Conservation (phyloP, 2,797 vertebrate genomes). For the Pitangus sulphuratus region DNA sequence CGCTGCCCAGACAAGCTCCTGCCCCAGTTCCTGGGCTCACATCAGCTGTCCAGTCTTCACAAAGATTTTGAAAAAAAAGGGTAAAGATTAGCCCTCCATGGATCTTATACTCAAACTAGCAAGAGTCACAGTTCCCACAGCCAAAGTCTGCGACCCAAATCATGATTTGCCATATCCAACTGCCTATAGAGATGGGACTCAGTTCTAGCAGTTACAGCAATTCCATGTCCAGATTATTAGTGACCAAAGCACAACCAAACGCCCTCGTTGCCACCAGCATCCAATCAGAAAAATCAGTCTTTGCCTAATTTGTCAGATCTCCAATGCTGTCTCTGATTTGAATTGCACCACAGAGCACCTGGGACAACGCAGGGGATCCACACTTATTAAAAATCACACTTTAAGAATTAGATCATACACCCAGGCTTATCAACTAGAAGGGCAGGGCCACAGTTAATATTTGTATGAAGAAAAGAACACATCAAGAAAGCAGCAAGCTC, state of each 20-base stretch:
- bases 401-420: background rate
- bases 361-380: background rate
- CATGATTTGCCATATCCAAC: background rate
- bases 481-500: background rate
- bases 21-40: background rate
- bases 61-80: background rate
- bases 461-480: background rate
- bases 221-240: background rate
- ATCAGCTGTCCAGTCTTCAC: background rate
- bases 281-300: background rate
- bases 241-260: background rate
- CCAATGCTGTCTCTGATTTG: background rate
- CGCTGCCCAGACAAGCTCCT: background rate
- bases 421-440: background rate
- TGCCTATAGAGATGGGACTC: background rate
- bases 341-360: background rate
- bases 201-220: background rate
- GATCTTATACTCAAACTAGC: background rate
- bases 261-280: background rate
- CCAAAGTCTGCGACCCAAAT: background rate
- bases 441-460: background rate
- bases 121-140: background rate
- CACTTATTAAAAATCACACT: background rate
- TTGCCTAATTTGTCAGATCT: background rate
- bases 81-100: background rate